Evolutionary conservation across 2,113 vertebrate species (phyloP), one percentile per base, ranked within the genome.

Genomic region (Hydropotes inermis): DNA sequence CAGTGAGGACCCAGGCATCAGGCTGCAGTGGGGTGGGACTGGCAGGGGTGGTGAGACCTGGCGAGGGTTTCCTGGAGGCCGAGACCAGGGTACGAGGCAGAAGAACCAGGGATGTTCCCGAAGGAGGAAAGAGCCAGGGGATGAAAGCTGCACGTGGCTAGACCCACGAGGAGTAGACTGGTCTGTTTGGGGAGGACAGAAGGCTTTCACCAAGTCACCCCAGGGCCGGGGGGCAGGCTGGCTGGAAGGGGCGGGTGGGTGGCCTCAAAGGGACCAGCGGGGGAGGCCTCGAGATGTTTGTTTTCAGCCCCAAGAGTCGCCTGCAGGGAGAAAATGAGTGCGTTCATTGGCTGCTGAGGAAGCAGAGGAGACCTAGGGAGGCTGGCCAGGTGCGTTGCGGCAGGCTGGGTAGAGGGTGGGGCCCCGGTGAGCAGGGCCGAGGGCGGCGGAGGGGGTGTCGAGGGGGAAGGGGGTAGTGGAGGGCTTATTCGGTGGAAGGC

Each of bases 261-360:
- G 52, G 64, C 36, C n/a, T 52, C 13, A 61, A 39, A 81, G 50
- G 87, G 93, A 43, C 12, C 58, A 23, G 61, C 15, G 36, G 23
- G 45, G 10, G 27, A 21, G 54, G 54, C n/a, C 11, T 39, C 28
- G 85, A 94, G 94, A 52, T 94, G 50, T 78, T 17, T 39, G 33
- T 83, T 64, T 87, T 74, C 79, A 74, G 70, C 50, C 50, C 87
- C 43, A n/a, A n/a, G 70, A 94, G 33, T 81, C 2, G 0, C 83
- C 94, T 57, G 23, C 92, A 94, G 89, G 89, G 70, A 93, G 30
- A 79, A 96, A 93, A 57, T 52, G 74, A 88, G 12, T 82, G 10
- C 60, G 50, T 70, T 88, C 27, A 19, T 54, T 5, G 12, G n/a
- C 60, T 86, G 81, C 60, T 27, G 36, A 91, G 58, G 78, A 87